Percentiles rank a stretch among this genome's conserved stretches.
Conservation (phyloP, 2,113 vertebrate genomes). For the Gymnocephalus cernua region DNA sequence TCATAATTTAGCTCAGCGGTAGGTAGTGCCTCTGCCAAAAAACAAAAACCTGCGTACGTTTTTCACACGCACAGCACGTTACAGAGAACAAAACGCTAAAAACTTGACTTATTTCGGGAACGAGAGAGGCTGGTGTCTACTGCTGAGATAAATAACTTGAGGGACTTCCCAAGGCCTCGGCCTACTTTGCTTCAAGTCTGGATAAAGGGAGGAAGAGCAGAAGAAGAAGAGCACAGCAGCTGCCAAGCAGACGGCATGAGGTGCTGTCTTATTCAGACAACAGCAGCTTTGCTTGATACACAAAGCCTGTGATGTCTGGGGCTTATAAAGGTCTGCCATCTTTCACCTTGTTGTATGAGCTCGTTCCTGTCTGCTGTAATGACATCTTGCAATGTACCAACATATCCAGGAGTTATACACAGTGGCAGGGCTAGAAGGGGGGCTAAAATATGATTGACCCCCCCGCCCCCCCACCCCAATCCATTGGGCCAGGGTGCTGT, state of each 20-base stretch:
- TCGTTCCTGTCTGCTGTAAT: constrained; percentile 26
- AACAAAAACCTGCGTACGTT: constrained; percentile 39
- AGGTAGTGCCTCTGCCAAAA: constrained; percentile 33
- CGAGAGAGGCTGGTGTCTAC: constrained; percentile 51
- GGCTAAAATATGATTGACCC: no score
- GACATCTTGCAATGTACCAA: constrained; percentile 32
- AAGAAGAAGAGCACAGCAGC: constrained; percentile 55
- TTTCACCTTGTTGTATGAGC: constrained; percentile 33
- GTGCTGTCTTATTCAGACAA: constrained; percentile 61
- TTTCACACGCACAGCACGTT: constrained; percentile 52
- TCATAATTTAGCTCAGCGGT: constrained; percentile 59
- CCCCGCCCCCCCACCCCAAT: no score
- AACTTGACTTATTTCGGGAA: constrained; percentile 55
- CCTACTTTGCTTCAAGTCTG: constrained; percentile 73
- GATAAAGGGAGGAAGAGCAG: constrained; percentile 44
- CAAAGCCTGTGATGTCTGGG: constrained; percentile 45
- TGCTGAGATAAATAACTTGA: constrained; percentile 73
- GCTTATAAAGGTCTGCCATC: constrained; percentile 46
- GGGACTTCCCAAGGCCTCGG: constrained; percentile 75
- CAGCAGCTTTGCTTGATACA: constrained; percentile 48
- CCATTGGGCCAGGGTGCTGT: no score
- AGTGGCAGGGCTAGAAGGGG: no score
- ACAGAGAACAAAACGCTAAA: constrained; percentile 50
- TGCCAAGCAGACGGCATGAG: constrained; percentile 62
- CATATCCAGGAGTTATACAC: constrained; percentile 10